Conservation (phyloP, 2,888 invertebrate genomes). For the Sinotaia quadrata region DNA sequence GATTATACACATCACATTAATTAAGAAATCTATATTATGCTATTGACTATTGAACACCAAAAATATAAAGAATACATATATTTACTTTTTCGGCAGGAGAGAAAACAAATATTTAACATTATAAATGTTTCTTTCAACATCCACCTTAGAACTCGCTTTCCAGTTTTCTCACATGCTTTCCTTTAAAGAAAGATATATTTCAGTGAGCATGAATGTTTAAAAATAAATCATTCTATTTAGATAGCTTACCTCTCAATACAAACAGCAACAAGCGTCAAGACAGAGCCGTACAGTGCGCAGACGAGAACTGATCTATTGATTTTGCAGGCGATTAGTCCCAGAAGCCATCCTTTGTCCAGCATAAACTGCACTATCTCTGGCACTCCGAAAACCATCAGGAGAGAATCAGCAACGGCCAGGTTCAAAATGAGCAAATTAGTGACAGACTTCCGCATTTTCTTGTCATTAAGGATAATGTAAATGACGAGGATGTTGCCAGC, state of each 20-base stretch:
- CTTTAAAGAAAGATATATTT: too few species aligned
- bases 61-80: too few species aligned
- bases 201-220: too few species aligned
- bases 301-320: conserved; percentile 71
- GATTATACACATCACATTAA: too few species aligned
- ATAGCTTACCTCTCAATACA: conserved; percentile 71
- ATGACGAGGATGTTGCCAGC: conserved; percentile 70
- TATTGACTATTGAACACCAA: too few species aligned
- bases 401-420: conserved; percentile 68
- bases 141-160: too few species aligned
- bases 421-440: conserved; percentile 71
- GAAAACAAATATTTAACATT: too few species aligned
- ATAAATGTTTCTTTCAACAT: too few species aligned
- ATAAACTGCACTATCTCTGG: conserved; percentile 70
- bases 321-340: conserved; percentile 69
- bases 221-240: too few species aligned
- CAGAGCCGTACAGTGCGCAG: conserved; percentile 72
- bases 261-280: conserved; percentile 73
- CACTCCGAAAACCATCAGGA: conserved; percentile 69
- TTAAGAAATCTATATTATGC: too few species aligned
- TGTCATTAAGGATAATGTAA: conserved; percentile 67
- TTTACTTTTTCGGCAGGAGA: too few species aligned
- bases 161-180: too few species aligned
- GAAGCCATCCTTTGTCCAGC: conserved; percentile 67
- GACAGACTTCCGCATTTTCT: conserved; percentile 67